phyloP scores from a whole-genome alignment of 1,140 invertebrate genomes.

The Euura lappo region DNA sequence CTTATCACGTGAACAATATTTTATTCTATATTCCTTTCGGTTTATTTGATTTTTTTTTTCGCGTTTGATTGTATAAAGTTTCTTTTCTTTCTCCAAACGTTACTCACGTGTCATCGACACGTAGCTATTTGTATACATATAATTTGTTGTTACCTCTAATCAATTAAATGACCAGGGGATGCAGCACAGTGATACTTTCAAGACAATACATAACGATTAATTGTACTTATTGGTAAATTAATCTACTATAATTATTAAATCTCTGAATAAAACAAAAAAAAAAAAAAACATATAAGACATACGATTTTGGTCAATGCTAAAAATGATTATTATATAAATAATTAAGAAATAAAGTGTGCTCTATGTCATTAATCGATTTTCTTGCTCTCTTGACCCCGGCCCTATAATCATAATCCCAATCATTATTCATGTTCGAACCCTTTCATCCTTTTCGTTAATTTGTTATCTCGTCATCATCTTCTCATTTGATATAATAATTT shows the following conservation, averaged over 20 bases:
- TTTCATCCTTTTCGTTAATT: too few species aligned
- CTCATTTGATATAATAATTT: too few species aligned
- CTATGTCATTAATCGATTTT: slow-evolving; percentile 47
- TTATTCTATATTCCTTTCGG: background rate
- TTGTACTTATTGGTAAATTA: slow-evolving; percentile 57
- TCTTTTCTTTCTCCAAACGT: too few species aligned
- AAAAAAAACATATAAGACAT: slow-evolving; percentile 14
- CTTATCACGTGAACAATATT: background rate
- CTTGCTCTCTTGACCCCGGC: too few species aligned
- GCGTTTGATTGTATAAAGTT: too few species aligned
- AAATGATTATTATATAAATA: slow-evolving; percentile 57
- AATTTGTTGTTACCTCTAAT: background rate
- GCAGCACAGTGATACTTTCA: slow-evolving; percentile 57
- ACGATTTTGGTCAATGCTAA: slow-evolving; percentile 57
- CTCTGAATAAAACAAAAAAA: slow-evolving; percentile 48
- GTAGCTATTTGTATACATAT: background rate
- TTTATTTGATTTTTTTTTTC: background rate
- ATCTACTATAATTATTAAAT: slow-evolving; percentile 55
- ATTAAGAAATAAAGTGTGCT: slow-evolving; percentile 60
- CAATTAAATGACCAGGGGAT: slow-evolving; percentile 44
- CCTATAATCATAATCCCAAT: too few species aligned
- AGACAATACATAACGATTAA: slow-evolving; percentile 59
- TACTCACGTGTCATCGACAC: too few species aligned
- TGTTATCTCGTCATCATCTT: too few species aligned
- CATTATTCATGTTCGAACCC: too few species aligned